These are phyloP conservation scores for Allobates femoralis DNA, from an alignment of 2,797 vertebrate species.

Conservation along the genomic window DNA sequence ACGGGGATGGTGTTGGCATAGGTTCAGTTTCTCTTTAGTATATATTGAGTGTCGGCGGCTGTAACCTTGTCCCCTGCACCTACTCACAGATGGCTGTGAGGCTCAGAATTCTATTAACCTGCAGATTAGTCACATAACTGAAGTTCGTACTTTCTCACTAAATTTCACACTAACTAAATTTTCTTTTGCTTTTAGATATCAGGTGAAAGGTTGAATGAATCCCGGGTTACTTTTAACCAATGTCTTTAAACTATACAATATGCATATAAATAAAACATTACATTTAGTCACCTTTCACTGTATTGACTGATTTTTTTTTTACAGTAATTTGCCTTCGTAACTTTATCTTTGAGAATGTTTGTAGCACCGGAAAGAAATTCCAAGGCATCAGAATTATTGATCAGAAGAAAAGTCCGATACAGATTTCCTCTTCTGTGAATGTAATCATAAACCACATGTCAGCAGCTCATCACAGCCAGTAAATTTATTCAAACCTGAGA, in stretches of 20 bases:
- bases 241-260: background rate
- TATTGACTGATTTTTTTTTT: background rate
- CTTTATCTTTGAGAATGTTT: background rate
- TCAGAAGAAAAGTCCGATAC: background rate
- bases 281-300: background rate
- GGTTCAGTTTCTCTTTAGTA: too few relatives aligned
- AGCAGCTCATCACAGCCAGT: background rate
- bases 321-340: background rate
- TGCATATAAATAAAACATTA: background rate
- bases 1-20: too few relatives aligned
- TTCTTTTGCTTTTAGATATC: background rate
- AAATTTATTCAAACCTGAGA: background rate
- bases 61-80: too few relatives aligned
- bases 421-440: background rate
- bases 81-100: too few relatives aligned
- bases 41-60: too few relatives aligned
- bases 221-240: background rate
- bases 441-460: constrained; percentile 7
- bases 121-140: too few relatives aligned
- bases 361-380: background rate
- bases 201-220: background rate
- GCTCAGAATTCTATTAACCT: too few relatives aligned
- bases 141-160: background rate
- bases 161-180: background rate
- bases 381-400: background rate